Evolutionary conservation across 2,888 invertebrate species (phyloP).

Genomic region (Athetis lepigone): DNA sequence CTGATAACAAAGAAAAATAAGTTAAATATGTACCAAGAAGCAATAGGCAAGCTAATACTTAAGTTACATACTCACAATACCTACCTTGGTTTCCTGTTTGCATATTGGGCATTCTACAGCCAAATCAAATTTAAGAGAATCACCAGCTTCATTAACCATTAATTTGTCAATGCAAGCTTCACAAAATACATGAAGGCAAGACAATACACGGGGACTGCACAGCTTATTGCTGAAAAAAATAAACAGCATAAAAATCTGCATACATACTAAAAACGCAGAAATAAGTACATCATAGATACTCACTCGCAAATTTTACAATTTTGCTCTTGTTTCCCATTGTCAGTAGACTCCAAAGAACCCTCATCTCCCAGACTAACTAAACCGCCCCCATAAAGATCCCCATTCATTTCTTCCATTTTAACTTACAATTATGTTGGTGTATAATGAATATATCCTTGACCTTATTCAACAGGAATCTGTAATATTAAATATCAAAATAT

Average conservation of each 20-base stretch:
- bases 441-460: constrained; percentile 82
- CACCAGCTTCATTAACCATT: constrained; percentile 93
- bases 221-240: constrained; percentile 92
- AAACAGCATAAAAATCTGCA: background rate
- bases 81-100: constrained; percentile 95
- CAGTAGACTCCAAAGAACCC: constrained; percentile 87
- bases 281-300: constrained; percentile 69
- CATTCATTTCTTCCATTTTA: constrained; percentile 92
- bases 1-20: constrained; percentile 76
- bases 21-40: constrained; percentile 8
- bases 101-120: constrained; percentile 95
- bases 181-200: constrained; percentile 98
- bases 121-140: constrained; percentile 91
- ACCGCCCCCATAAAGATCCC: constrained; percentile 88
- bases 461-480: constrained; percentile 85
- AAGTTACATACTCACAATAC: constrained; percentile 17
- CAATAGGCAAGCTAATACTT: constrained; percentile 32
- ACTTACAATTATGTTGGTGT: constrained; percentile 87
- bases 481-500: constrained; percentile 60
- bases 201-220: constrained; percentile 96
- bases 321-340: constrained; percentile 90
- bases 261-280: background rate
- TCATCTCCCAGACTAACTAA: constrained; percentile 88
- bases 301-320: constrained; percentile 92
- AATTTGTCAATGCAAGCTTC: constrained; percentile 96